Evolutionary conservation across 2,888 invertebrate species (phyloP), one percentile per base, ranked within the genome.

Genomic region (Tanytarsus gracilentus): DNA sequence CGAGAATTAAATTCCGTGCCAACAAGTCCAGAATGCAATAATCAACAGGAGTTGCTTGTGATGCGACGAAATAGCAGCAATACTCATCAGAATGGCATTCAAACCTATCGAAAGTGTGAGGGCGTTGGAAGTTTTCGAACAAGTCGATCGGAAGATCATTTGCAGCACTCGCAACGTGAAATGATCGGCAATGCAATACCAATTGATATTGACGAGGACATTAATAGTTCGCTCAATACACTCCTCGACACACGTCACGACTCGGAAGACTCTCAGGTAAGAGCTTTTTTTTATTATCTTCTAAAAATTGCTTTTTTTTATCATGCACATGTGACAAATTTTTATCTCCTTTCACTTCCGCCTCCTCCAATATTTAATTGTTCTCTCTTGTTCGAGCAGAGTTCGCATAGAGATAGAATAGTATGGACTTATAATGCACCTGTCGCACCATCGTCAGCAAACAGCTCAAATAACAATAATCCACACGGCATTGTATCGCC

Each of bases 401-500:
- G 69, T 64, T 73, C 72, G 56, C 71, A 71, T 68, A 71, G 71
- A 62, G 74, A 74, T 72, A 81, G 90, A 67, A 89, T 91, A 70
- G 89, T 91, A 56, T 91, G 91, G 91, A 91, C 91, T 56, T 91
- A 89, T 78, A 92, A 91, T 77, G 90, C 91, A 62, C 90, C 91
- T n/a, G 80, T 83, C 44, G 79, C 82, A 66, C 76, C 79, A 65
- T 76, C 79, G 48, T 76, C 79, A 61, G 78, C 78, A 51, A 73
- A 73, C 33, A 44, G 4, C 11, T 23, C 8, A 14, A 62, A 50
- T 63, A 63, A 63, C 61, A 58, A 63, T 33, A 30, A 55, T 3
- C 9, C 4, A 14, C 36, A 33, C 14, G 30, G 23, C 14, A 30
- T 61, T 9, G 36, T 44, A 4, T 64, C 65, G 39, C 65, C 64